These are phyloP conservation scores for Pinctada fucata DNA, from an alignment of 2,888 invertebrate species.

Conservation along the genomic window DNA sequence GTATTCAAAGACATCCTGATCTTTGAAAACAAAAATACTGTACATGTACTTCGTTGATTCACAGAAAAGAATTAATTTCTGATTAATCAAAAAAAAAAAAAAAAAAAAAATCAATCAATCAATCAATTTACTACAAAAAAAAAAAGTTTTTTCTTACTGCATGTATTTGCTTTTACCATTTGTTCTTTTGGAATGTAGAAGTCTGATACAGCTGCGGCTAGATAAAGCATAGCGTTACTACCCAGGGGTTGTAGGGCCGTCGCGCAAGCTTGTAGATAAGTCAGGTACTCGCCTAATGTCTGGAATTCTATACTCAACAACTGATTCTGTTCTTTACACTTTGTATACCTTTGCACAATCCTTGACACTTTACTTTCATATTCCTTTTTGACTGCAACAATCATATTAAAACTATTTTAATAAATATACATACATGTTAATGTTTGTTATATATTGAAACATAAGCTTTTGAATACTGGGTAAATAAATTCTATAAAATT, in stretches of 20 bases:
- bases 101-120: no score
- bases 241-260: conserved; percentile 85
- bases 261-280: conserved; percentile 90
- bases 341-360: conserved; percentile 79
- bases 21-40: no score
- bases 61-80: no score
- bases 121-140: no score
- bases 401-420: not conserved
- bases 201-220: conserved; percentile 99
- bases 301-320: conserved; percentile 79
- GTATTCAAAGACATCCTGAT: no score
- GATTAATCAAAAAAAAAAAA: no score
- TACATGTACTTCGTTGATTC: no score
- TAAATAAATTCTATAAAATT: no score
- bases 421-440: no score
- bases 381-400: conserved; percentile 52
- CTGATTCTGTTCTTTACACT: conserved; percentile 79
- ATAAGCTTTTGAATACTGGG: no score
- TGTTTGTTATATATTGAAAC: no score
- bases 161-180: conserved; percentile 83
- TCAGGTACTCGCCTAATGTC: conserved; percentile 93
- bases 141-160: no score
- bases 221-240: conserved; percentile 87
- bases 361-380: conserved; percentile 39
- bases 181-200: conserved; percentile 96